Evolutionary conservation across 2,113 vertebrate species (phyloP), one percentile per base, ranked within the genome.

Genomic region (Dicerorhinus sumatrensis): DNA sequence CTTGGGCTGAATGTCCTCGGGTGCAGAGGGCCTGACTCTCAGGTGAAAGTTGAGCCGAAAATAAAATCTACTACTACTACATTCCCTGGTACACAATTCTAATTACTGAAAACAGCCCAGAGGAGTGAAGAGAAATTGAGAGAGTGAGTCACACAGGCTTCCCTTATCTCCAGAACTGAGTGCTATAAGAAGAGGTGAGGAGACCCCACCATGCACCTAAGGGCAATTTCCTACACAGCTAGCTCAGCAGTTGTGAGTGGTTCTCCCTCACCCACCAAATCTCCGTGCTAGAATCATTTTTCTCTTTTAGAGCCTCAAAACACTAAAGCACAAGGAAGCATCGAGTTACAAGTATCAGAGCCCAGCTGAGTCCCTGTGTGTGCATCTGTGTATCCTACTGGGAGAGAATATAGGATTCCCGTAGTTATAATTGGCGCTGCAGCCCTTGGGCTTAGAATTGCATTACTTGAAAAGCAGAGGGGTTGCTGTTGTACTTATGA

Each of bases 381-480:
- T 90, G 87, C 94, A 96, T 95, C 95, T 95, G 83, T 91, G 90
- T 81, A 73, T 72, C 96, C 97, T 73, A 97, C 97, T 77, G 92
- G 80, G 96, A 97, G 87, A 92, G 80, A 73, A 91, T 77, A 97
- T 92, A 88, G 89, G 90, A 98, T 92, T 96, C 98, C 94, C 7
- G 8, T 92, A 42, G 94, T 92, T 95, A 81, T 94, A 92, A 97
- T 96, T 85, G 95, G 92, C 23, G 12, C 84, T 94, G 58, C 88
- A 93, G 90, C 95, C 97, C 95, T 95, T 96, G 2, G 25, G 94
- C 97, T 94, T 88, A 77, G 90, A 97, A 97, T 39, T 96, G 80
- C 95, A 96, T 96, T 97, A 92, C 92, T 96, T 81, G 84, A 95
- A 95, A 96, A 94, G 95, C 92, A 95, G 94, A 97, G 70, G 93